phyloP scores from a whole-genome alignment of 2,888 invertebrate species.

The Tenthredo mesomela region DNA sequence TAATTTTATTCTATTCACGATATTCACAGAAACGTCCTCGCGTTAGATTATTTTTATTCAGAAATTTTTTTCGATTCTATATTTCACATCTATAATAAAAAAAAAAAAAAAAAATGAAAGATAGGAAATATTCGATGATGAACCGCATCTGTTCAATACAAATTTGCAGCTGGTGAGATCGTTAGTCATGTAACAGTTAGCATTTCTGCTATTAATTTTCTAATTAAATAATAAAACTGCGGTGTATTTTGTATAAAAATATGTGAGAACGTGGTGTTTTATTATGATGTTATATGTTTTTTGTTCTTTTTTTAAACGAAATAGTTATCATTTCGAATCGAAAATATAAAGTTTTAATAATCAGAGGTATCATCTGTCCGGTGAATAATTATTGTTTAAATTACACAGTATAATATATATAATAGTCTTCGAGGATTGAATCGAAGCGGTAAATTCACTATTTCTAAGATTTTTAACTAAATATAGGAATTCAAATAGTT shows the following conservation, averaged over 20 bases:
- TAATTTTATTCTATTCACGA: not conserved
- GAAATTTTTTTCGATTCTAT: not conserved
- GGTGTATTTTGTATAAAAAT: not conserved
- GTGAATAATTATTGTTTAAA: not conserved
- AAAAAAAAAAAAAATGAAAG: not conserved
- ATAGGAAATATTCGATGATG: not conserved
- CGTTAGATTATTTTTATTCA: not conserved
- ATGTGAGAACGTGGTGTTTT: not conserved
- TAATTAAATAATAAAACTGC: not conserved
- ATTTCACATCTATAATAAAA: not conserved
- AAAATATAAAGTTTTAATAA: not conserved
- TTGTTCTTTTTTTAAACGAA: not conserved
- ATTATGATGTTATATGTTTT: not conserved
- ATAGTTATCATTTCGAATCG: not conserved
- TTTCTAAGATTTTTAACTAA: not conserved
- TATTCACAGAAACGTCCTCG: too few relatives aligned
- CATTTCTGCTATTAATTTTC: not conserved
- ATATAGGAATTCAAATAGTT: not conserved
- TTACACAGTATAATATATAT: not conserved
- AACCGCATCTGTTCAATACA: not conserved
- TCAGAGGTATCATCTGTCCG: not conserved
- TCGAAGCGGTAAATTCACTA: not conserved
- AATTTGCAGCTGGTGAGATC: not conserved
- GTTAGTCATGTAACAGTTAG: not conserved
- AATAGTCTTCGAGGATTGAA: not conserved